phyloP scores from a whole-genome alignment of 1,140 invertebrate genomes.

The Euschistus heros region DNA sequence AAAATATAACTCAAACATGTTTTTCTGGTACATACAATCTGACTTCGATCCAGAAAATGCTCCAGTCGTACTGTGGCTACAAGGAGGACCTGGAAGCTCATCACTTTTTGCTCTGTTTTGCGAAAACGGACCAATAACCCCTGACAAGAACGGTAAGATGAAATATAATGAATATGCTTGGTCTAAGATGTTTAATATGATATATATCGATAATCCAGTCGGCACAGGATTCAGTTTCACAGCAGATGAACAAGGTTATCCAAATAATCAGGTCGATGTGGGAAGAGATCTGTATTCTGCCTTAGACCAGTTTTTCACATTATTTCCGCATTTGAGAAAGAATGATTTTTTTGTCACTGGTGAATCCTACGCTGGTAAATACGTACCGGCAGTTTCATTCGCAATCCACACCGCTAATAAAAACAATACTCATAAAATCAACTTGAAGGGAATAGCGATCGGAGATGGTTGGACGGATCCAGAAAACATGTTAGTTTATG shows the following conservation, averaged over 20 bases:
- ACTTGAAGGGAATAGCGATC: constrained; percentile 63
- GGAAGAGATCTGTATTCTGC: constrained; percentile 53
- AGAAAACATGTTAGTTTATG: constrained; percentile 59
- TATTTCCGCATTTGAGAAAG: constrained; percentile 38
- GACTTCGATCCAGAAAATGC: constrained; percentile 37
- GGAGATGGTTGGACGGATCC: constrained; percentile 79
- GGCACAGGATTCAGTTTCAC: constrained; percentile 28
- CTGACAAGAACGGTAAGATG: constrained; percentile 60
- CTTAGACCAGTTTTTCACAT: constrained; percentile 56
- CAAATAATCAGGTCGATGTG: constrained; percentile 33
- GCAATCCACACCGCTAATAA: constrained; percentile 40
- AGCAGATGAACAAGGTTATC: constrained; percentile 12
- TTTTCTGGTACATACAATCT: constrained; percentile 68
- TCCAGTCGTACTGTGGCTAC: constrained; percentile 67
- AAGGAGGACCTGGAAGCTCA: constrained; percentile 61
- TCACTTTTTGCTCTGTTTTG: constrained; percentile 64
- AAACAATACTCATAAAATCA: constrained; percentile 52
- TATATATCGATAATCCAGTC: constrained; percentile 67
- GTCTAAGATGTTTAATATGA: constrained; percentile 54
- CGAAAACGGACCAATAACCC: constrained; percentile 46
- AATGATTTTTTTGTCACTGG: constrained; percentile 36
- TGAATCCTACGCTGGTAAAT: constrained; percentile 47
- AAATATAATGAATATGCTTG: constrained; percentile 44
- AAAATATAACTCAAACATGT: constrained; percentile 47
- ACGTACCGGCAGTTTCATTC: constrained; percentile 41